phyloP scores from a whole-genome alignment of 2,113 vertebrate genomes.

The Craseonycteris thonglongyai region DNA sequence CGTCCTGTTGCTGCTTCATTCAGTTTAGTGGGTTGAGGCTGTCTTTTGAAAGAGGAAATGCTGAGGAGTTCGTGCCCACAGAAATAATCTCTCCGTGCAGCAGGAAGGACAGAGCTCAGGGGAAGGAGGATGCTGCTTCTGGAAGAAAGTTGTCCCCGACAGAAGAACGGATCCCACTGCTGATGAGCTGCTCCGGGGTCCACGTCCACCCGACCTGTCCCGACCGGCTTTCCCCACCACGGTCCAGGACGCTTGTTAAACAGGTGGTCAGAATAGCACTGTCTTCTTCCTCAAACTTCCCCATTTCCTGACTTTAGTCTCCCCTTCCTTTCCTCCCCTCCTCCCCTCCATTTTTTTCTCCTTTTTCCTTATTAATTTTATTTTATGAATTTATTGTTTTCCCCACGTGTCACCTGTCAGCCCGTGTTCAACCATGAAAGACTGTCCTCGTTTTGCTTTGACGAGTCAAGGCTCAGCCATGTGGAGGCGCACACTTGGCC shows the following conservation, averaged over 20 bases:
- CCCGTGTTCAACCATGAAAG: rapidly evolving
- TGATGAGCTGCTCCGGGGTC: rapidly evolving
- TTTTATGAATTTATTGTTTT: not conserved
- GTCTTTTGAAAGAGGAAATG: too few relatives aligned
- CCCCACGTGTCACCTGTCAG: too few relatives aligned
- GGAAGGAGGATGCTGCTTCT: not conserved
- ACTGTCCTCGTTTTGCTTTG: not conserved
- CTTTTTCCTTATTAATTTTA: not conserved
- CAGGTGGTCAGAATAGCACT: not conserved
- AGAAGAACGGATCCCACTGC: not conserved
- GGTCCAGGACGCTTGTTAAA: not conserved
- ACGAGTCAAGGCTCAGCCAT: not conserved
- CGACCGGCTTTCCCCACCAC: rapidly evolving
- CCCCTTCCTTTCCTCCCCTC: too few relatives aligned
- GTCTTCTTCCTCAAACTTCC: not conserved
- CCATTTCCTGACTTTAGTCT: too few relatives aligned
- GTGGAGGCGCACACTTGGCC: rapidly evolving
- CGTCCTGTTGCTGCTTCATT: not conserved
- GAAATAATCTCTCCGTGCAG: not conserved
- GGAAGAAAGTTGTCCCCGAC: not conserved
- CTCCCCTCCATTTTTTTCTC: too few relatives aligned
- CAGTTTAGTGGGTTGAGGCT: rapidly evolving
- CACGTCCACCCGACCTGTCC: rapidly evolving
- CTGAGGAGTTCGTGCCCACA: not conserved
- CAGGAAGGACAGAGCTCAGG: too few relatives aligned